phyloP scores from a whole-genome alignment of 1,140 invertebrate species.

The Laupala kohalensis region DNA sequence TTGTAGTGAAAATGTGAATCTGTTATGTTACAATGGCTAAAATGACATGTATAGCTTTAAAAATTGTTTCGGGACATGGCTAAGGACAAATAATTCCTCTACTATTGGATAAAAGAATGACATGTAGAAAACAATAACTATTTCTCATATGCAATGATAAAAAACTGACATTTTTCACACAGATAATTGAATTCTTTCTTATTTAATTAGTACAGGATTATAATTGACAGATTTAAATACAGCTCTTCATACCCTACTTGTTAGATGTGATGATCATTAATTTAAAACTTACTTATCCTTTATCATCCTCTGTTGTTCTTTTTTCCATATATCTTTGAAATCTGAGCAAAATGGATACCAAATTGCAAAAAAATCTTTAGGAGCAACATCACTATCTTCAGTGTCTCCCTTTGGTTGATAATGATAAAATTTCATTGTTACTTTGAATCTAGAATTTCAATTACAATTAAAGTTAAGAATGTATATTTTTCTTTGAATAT shows the following conservation, averaged over 20 bases:
- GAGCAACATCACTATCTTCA: slow-evolving; percentile 53
- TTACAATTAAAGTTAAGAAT: background rate
- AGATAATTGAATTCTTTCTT: background rate
- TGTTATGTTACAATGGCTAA: background rate
- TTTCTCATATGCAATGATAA: too few relatives aligned
- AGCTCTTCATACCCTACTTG: slow-evolving; percentile 7
- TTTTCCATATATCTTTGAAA: slow-evolving; percentile 93
- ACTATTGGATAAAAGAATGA: too few relatives aligned
- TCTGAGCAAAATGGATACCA: slow-evolving; percentile 86
- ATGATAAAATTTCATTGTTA: slow-evolving; percentile 76
- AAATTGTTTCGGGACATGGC: too few relatives aligned
- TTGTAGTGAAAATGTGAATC: background rate
- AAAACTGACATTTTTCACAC: background rate
- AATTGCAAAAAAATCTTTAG: slow-evolving; percentile 78
- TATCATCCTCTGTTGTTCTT: slow-evolving; percentile 70
- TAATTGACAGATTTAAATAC: background rate
- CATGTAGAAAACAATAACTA: background rate
- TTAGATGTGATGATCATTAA: slow-evolving; percentile 8
- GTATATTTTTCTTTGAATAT: background rate
- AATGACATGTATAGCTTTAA: too few relatives aligned
- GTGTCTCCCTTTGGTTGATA: slow-evolving; percentile 64
- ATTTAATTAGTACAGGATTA: background rate
- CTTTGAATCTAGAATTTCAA: slow-evolving; percentile 45
- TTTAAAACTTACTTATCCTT: slow-evolving; percentile 60
- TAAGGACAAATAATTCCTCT: too few relatives aligned